Conservation (phyloP, 2,888 invertebrate genomes). For the Eupeodes luniger region DNA sequence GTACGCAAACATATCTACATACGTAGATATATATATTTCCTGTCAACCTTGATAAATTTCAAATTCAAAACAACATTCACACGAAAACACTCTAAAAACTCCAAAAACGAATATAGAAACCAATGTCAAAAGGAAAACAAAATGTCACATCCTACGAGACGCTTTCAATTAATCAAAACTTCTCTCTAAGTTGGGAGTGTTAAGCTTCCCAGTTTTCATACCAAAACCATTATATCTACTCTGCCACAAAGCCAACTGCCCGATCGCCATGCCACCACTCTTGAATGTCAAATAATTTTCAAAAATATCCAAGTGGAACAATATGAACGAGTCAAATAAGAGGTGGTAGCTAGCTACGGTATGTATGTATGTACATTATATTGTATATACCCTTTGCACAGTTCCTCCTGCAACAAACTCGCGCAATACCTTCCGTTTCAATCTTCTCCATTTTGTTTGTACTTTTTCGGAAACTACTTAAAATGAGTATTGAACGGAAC, state of each 20-base stretch:
- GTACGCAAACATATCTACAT: neutral
- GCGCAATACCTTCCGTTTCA: conserved; percentile 37
- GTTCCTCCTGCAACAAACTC: conserved; percentile 18
- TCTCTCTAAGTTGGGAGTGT: conserved; percentile 4
- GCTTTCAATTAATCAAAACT: conserved; percentile 73
- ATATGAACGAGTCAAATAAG: conserved; percentile 18
- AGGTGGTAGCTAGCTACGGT: neutral
- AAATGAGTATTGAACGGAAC: conserved; percentile 51
- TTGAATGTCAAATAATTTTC: conserved; percentile 70
- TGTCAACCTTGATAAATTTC: conserved; percentile 44
- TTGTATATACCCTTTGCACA: neutral
- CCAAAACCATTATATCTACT: conserved; percentile 14
- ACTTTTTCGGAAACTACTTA: conserved; percentile 18
- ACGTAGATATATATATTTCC: conserved; percentile 18
- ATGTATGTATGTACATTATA: no score
- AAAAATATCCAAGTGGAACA: conserved; percentile 49
- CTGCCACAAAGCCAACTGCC: conserved; percentile 8
- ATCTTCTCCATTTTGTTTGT: neutral
- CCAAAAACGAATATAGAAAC: conserved; percentile 18
- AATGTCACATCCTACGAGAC: conserved; percentile 68
- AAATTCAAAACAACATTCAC: conserved; percentile 19
- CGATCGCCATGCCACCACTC: conserved; percentile 30
- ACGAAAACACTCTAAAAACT: conserved; percentile 15
- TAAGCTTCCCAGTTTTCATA: neutral
- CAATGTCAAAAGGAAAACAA: conserved; percentile 47